These are phyloP conservation scores for Arremon aurantiirostris DNA, from an alignment of 2,797 vertebrate species.

Conservation along the genomic window DNA sequence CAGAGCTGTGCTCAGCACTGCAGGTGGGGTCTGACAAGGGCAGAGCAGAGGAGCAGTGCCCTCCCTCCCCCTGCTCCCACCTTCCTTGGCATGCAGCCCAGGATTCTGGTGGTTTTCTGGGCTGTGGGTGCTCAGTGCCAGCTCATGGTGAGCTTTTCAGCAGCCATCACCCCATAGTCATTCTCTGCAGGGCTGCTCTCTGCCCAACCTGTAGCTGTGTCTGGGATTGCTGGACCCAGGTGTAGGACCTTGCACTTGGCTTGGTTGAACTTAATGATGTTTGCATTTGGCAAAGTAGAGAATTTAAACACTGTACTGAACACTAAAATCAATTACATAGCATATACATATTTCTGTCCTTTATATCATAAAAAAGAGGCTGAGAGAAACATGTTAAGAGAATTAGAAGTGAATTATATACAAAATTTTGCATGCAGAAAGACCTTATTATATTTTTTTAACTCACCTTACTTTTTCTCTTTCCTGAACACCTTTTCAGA, in stretches of 20 bases:
- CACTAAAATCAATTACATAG: conserved; percentile 12
- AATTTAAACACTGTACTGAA: conserved; percentile 9
- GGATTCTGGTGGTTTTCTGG: rapidly evolving
- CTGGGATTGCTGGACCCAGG: background rate
- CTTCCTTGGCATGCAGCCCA: background rate
- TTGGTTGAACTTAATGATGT: background rate
- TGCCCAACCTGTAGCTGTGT: rapidly evolving
- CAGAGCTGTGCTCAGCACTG: background rate
- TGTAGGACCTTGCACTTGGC: background rate
- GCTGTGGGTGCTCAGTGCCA: background rate
- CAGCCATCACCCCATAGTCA: background rate
- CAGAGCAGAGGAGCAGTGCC: background rate
- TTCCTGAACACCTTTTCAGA: background rate
- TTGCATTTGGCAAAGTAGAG: background rate
- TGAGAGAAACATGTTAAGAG: background rate
- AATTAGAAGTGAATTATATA: conserved; percentile 9
- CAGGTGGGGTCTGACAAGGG: background rate
- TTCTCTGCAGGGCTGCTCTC: background rate
- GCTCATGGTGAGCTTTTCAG: background rate
- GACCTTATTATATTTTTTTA: background rate
- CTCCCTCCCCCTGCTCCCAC: background rate
- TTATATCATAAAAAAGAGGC: background rate
- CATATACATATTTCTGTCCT: background rate
- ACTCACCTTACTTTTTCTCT: background rate
- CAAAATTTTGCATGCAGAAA: conserved; percentile 7